Evolutionary conservation across 2,888 invertebrate species (phyloP), one percentile per base, ranked within the genome.

Genomic region (Xanthia icteritia): DNA sequence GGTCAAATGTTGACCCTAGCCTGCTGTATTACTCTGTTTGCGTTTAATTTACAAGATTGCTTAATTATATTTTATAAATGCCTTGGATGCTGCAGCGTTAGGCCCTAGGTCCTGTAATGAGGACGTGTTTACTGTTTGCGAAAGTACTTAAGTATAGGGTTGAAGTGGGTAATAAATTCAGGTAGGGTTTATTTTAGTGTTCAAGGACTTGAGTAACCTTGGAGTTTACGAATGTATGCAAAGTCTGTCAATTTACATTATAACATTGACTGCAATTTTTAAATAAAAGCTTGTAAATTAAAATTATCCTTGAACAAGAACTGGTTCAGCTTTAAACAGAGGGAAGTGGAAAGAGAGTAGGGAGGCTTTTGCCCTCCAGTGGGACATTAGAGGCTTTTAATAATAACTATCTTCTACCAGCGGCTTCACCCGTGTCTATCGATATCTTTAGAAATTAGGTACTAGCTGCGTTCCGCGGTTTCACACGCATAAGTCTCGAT

Each of bases 1-100:
- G 54, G 45, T 89, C 88, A 88, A 86, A 87, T 88, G 86, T 88
- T 89, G 88, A 89, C 91, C 90, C 88, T 82, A 75, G 68, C 63
- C 71, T 36, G 27, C 9, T 27, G 27, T 39, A 31, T 69, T 27
- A n/a, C 64, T 71, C 77, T 87, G 86, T 85, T 86, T 86, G 80
- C 77, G 66, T 89, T 84, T 90, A 82, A 90, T 90, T 88, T 90
- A 88, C 72, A 75, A 73, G 66, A 87, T 77, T 75, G 80, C 80
- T 87, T 84, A 77, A 83, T 89, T 87, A 79, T 82, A 75, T 83
- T 88, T 85, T 81, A 71, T 80, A 77, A 80, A 73, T 27, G 27
- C 63, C 68, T 36, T 54, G 27, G 23, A 68, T 56, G 1, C 56
- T 51, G 23, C 31, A 27, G 20, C 27, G 58, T 51, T 68, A 36